A percentile compares a stretch with the other conserved stretches of the same genome.
Evolutionary conservation across 2,113 vertebrate genomes (phyloP).

Genomic region (Pavo muticus): DNA sequence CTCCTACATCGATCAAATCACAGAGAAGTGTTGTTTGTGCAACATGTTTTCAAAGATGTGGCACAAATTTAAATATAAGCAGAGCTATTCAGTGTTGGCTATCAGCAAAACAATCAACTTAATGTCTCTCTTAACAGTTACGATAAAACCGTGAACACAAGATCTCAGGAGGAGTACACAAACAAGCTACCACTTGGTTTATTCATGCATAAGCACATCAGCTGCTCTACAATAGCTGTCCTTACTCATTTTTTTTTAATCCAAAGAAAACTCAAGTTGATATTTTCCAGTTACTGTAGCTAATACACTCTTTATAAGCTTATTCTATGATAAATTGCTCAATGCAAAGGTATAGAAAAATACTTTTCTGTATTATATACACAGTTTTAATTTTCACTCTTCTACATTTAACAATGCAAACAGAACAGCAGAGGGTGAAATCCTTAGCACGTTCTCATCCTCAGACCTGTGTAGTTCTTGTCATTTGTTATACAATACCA

Average conservation of each 20-base stretch:
- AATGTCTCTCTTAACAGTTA: background rate
- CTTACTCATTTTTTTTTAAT: background rate
- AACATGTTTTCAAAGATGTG: constrained; percentile 2
- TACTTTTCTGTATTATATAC: background rate
- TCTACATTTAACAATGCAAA: background rate
- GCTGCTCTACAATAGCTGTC: background rate
- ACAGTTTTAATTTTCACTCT: background rate
- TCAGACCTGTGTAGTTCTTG: background rate
- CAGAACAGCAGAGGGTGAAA: background rate
- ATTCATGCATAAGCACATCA: background rate
- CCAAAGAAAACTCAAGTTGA: background rate
- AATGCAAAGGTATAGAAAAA: background rate
- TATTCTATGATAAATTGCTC: background rate
- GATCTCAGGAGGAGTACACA: background rate
- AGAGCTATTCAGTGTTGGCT: background rate
- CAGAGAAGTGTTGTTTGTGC: background rate
- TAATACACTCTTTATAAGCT: background rate
- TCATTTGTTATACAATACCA: background rate
- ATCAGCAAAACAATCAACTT: constrained; percentile 11
- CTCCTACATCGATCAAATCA: background rate
- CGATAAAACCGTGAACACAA: background rate
- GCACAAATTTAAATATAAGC: background rate
- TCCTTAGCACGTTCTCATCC: background rate
- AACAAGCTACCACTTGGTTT: background rate
- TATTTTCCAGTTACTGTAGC: background rate